Base-by-base conservation (phyloP, 2,797 vertebrate genomes). In the Cryptoprocta ferox region DNA sequence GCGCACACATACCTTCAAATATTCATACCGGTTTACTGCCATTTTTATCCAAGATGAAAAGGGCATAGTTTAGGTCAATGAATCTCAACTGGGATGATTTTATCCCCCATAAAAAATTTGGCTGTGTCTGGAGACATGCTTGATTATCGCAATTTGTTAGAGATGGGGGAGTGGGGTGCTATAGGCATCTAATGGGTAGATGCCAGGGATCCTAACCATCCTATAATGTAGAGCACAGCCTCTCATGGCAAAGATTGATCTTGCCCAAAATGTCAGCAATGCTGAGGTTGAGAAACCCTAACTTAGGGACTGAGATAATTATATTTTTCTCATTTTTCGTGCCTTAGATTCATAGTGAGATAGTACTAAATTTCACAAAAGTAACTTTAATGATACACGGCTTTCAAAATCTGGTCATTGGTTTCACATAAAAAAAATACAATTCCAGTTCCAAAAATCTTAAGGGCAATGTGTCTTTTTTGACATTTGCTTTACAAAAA, bases 401-500 rank as follows among this genome's bases (percentile, higher is more conserved):
- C 21, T 91, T 24, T 85, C 86, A 59, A 63, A 80, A 84, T 84
- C 39, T 76, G n/a, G 76, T 63, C 28, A 42, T 26, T 92, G 24
- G 26, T 88, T 96, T 88, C 81, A 76, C 5, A 66, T 42, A 26
- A 50, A 83, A 89, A 39, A 90, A 89, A 56, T n/a, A 50, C 1
- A 80, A 71, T 16, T 91, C 35, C 21, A 91, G 3, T 89, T 82
- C 28, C 1, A 18, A 65, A 93, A 80, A n/a, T 82, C 39, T 92
- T 92, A 39, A 81, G 35, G 83, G 37, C 21, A 70, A 3, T 18
- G 15, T 71, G 50, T 39, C 93, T 91, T 91, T 82, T n/a, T 56
- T 59, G 50, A 80, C 13, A 80, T 59, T 85, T 61, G 11, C 86
- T 83, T 56, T 3, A 42, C 70, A 88, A 79, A 63, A 76, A 6